Percentiles rank a stretch among this genome's conserved stretches.
phyloP scores from a whole-genome alignment of 2,888 invertebrate species.

The Oxycera nigricornis region DNA sequence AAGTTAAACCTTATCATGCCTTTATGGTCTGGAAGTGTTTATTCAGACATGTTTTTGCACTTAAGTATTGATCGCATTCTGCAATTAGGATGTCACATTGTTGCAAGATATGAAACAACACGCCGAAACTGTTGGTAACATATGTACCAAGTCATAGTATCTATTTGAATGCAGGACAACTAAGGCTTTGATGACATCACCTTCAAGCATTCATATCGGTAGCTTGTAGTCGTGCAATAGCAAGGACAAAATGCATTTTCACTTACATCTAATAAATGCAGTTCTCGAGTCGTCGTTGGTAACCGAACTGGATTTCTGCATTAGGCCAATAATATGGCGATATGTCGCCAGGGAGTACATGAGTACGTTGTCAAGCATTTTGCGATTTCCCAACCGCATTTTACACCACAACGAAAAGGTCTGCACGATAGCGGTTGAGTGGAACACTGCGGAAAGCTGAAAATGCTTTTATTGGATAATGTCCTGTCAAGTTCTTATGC shows the following conservation, averaged over 20 bases:
- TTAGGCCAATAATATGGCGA: conserved; percentile 44
- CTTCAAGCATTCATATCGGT: not conserved
- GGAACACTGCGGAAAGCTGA: not conserved
- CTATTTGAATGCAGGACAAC: not conserved
- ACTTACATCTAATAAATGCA: not conserved
- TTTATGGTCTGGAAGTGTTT: conserved; percentile 48
- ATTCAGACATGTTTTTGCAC: conserved; percentile 63
- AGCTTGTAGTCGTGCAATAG: not conserved
- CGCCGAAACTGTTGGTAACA: conserved; percentile 10
- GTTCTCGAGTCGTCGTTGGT: not conserved
- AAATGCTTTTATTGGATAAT: conserved; percentile 13
- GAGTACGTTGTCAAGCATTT: conserved; percentile 14
- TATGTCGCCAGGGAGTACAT: conserved; percentile 41
- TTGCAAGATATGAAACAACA: conserved; percentile 40
- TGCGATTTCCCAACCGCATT: not conserved
- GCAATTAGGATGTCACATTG: conserved; percentile 62
- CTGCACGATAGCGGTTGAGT: not conserved
- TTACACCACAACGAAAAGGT: not conserved
- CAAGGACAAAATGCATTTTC: conserved; percentile 31
- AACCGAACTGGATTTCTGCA: conserved; percentile 31
- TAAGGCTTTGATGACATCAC: not conserved
- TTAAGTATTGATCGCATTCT: conserved; percentile 63
- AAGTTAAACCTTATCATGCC: conserved; percentile 17
- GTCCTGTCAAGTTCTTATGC: conserved; percentile 13
- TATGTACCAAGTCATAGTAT: conserved; percentile 16